phyloP scores from a whole-genome alignment of 2,113 vertebrate genomes.

The Puffinus mauretanicus region DNA sequence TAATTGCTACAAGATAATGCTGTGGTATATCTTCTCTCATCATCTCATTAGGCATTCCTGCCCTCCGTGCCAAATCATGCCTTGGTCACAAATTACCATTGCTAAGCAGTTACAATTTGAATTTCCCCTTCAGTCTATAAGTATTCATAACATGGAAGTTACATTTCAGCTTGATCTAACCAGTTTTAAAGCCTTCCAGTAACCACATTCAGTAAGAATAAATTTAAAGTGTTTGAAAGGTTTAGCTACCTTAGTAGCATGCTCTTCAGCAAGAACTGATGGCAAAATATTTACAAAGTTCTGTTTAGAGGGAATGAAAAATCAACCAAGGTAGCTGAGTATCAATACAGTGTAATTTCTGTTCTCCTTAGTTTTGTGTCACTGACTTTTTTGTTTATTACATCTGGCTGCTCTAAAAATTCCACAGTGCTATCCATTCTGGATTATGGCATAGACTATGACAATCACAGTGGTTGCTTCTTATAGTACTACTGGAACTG shows the following conservation, averaged over 20 bases:
- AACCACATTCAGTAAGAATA: background rate
- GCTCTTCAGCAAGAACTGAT: background rate
- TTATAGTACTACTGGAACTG: background rate
- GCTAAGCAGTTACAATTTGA: background rate
- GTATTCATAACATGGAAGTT: background rate
- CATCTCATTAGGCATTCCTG: background rate
- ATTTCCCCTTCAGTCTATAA: background rate
- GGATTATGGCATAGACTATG: background rate
- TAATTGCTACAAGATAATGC: background rate
- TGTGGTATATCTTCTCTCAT: background rate
- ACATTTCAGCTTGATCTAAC: background rate
- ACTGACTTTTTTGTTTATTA: background rate
- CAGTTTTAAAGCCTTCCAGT: background rate
- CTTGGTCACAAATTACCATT: background rate
- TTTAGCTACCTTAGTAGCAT: background rate
- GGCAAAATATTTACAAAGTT: background rate
- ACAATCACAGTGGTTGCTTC: background rate
- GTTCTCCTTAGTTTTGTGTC: background rate
- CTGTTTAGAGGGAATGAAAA: background rate
- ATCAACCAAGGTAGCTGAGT: background rate
- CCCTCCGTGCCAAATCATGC: background rate
- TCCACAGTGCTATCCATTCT: background rate
- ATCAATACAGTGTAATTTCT: background rate
- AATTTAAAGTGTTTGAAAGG: background rate
- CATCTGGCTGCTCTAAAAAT: background rate